Base-by-base conservation (phyloP, 2,113 vertebrate genomes). In the Melanotaenia duboulayi region DNA sequence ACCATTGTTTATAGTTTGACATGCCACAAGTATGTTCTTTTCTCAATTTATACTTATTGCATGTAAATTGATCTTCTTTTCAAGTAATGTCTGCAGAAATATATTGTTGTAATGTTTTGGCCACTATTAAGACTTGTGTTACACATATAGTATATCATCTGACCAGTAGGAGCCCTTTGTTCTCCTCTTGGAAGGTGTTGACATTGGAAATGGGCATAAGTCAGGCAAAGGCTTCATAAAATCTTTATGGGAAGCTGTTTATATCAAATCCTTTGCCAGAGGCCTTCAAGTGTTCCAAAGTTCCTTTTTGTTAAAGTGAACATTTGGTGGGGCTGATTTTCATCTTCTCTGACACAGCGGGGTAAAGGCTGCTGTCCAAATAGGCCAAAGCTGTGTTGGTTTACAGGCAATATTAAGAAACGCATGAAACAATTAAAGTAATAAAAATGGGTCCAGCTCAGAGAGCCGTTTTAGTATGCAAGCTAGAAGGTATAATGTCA, bases 241-340 rank as follows among this genome's bases (percentile, higher is more conserved):
- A 62, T 51, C 76, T 84, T 84, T 81, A 83, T 78, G 56, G 76
- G 61, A 60, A 68, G 65, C 57, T 67, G 68, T 87, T 66, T 69
- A 71, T 87, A 74, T 56, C 82, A 77, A 80, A 72, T 87, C 65
- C 72, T 59, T 68, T 65, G 82, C 87, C 59, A 58, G 71, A 75
- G 74, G 78, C 71, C 58, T 72, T 56, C 65, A 77, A 80, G 58
- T 35, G 57, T 69, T 40, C 64, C 59, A 62, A 28, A 77, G 76
- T 58, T 76, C 40, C 67, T 65, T 51, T 32, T 46, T 39, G 77
- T 32, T 66, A 56, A 77, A 77, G 74, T 58, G 71, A 71, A 77
- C 79, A 81, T 87, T 87, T 85, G 74, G 63, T 71, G 16, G 57
- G 69, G 72, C 55, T 4, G 35, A 17, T 75, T 66, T 80, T 82